Evolutionary conservation across 2,797 vertebrate species (phyloP).

Genomic region (Notoglanidium macrostoma): DNA sequence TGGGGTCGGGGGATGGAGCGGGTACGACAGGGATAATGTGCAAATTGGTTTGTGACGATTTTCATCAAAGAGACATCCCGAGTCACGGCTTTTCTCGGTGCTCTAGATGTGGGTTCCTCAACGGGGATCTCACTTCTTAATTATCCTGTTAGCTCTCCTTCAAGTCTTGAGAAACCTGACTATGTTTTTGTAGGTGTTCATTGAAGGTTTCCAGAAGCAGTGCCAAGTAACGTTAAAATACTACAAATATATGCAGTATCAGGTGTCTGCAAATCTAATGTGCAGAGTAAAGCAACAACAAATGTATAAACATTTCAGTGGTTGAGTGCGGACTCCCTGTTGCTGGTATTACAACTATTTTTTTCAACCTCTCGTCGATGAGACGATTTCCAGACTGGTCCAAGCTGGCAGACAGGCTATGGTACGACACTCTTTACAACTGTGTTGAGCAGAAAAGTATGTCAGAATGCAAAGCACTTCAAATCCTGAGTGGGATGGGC

Average conservation of each 20-base stretch:
- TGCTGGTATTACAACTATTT: neutral
- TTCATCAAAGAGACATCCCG: conserved; percentile 14
- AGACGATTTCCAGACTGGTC: neutral
- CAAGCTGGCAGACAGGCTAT: neutral
- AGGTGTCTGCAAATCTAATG: neutral
- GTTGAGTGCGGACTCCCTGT: neutral
- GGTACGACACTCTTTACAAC: neutral
- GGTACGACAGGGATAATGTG: conserved; percentile 41
- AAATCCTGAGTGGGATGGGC: neutral
- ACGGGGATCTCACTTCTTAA: conserved; percentile 59
- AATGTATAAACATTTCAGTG: neutral
- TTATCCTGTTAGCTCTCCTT: conserved; percentile 23
- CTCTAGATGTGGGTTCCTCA: conserved; percentile 28
- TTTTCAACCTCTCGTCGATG: neutral
- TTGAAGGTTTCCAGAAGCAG: neutral
- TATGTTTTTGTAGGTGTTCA: neutral
- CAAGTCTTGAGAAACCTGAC: neutral
- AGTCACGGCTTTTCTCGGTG: conserved; percentile 1
- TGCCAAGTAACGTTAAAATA: neutral
- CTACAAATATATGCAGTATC: neutral
- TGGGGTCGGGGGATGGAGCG: neutral
- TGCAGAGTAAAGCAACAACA: neutral
- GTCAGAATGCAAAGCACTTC: neutral
- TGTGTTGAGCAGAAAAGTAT: neutral
- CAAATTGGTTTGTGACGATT: conserved; percentile 51